Evolutionary conservation across 2,113 vertebrate species (phyloP).

Genomic region (Tachysurus vachellii): DNA sequence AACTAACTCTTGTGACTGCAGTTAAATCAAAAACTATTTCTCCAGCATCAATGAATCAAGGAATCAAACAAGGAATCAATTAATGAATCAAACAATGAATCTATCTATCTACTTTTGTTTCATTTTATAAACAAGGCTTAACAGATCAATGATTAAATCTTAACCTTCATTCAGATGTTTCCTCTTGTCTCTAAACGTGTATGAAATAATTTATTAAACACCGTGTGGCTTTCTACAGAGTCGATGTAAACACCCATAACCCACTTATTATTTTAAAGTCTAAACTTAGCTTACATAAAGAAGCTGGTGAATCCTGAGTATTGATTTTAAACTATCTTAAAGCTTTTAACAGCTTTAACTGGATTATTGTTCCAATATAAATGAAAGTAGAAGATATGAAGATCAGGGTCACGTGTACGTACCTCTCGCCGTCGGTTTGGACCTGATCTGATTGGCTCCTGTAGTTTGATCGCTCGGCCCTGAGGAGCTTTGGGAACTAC

Average conservation of each 20-base stretch:
- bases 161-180: background rate
- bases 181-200: no score
- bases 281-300: background rate
- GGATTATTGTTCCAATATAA: conserved; percentile 12
- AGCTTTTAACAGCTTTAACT: no score
- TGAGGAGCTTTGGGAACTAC: conserved; percentile 57
- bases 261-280: background rate
- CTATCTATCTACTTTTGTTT: background rate
- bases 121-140: background rate
- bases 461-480: conserved; percentile 68
- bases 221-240: background rate
- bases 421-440: conserved; percentile 73
- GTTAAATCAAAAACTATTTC: background rate
- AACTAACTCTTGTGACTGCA: background rate
- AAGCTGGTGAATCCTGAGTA: background rate
- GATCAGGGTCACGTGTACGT: background rate
- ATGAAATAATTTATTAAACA: no score
- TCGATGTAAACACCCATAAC: background rate
- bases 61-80: no score
- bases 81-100: background rate
- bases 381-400: background rate
- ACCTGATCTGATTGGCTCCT: conserved; percentile 66
- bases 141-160: background rate
- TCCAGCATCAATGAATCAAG: no score
- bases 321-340: background rate